Evolutionary conservation across 92 coral and sea anemone genomes (phyloP).

Genomic region (Muricea muricata): DNA sequence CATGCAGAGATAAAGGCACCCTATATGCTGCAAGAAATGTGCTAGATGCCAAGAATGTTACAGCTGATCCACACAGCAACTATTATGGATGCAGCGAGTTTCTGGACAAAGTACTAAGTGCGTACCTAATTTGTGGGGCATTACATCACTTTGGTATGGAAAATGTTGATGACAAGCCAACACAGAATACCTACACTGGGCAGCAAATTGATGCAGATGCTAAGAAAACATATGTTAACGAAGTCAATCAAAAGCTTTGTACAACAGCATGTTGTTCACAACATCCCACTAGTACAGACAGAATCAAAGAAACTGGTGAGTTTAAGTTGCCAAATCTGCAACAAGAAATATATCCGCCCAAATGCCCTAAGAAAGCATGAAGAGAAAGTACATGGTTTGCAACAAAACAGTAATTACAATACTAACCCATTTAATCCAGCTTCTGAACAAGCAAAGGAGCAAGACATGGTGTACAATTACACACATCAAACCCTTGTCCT

Average conservation of each 20-base stretch:
- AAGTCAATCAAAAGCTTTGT: constrained; percentile 19
- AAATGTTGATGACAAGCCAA: constrained; percentile 24
- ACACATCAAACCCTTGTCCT: constrained; percentile 44
- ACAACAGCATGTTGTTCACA: constrained; percentile 20
- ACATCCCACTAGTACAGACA: constrained; percentile 27
- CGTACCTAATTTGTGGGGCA: constrained; percentile 55
- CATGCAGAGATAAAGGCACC: neutral
- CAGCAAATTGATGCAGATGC: neutral
- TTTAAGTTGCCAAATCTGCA: too few relatives aligned
- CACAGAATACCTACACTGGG: neutral
- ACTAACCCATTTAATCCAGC: neutral
- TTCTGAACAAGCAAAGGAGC: neutral
- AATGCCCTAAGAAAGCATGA: constrained; percentile 7
- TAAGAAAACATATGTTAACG: constrained; percentile 19
- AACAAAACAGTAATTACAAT: neutral
- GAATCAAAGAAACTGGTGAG: neutral
- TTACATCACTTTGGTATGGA: constrained; percentile 36
- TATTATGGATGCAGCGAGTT: constrained; percentile 62
- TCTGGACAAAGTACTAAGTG: constrained; percentile 57
- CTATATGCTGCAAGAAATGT: too few relatives aligned
- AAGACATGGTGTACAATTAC: constrained; percentile 38
- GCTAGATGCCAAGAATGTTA: neutral
- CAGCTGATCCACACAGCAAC: neutral
- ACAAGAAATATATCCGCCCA: neutral
- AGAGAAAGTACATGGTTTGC: constrained; percentile 7